Base-by-base conservation (phyloP, 1,140 invertebrate species). In the Drosophila dunni region DNA sequence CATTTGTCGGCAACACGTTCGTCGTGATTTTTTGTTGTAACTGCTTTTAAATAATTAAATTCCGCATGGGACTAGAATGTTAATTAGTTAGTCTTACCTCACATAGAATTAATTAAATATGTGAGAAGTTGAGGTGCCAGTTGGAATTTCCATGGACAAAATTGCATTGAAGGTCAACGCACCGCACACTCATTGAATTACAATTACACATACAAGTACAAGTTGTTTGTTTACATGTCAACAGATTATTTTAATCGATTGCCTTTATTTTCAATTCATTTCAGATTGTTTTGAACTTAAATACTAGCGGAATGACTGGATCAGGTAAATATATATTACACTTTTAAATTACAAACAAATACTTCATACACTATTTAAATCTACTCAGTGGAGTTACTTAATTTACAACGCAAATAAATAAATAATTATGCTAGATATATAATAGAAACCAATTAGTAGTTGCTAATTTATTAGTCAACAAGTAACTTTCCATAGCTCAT, bases 301-400 rank as follows among this genome's bases (percentile, higher is more conserved):
- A 75, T 51, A 56, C 46, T 10, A 66, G 44, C 54, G 57, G 24
- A 73, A 88, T 88, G 84, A 88, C 84, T 78, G 84, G 84, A 70
- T 88, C 84, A 81, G 84, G 84, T 88, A 75, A 89, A 62, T 78
- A 78, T 70, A 65, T 40, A 44, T 11, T 56, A n/a, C 36, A 13
- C 9, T 57, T 57, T 4, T 13, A 7, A 6, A 29, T 5, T 29
- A 29, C 0, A 2, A 5, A 29, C 3, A 5, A 29, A 29, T 29
- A 29, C 3, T 29, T 5, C 24, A 29, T 24, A 24, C 24, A 24
- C 24, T n/a, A n/a, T n/a, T 24, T 24, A 2, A 3, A 24, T 24
- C 3, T 24, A 24, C 24, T 24, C 1, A 2, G 3, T 24, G 24
- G 3, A 24, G 3, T 24, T 24, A 24, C 1, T 29, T 29, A 29